Evolutionary conservation across 2,888 invertebrate species (phyloP).

Genomic region (Drosophila paranaensis): DNA sequence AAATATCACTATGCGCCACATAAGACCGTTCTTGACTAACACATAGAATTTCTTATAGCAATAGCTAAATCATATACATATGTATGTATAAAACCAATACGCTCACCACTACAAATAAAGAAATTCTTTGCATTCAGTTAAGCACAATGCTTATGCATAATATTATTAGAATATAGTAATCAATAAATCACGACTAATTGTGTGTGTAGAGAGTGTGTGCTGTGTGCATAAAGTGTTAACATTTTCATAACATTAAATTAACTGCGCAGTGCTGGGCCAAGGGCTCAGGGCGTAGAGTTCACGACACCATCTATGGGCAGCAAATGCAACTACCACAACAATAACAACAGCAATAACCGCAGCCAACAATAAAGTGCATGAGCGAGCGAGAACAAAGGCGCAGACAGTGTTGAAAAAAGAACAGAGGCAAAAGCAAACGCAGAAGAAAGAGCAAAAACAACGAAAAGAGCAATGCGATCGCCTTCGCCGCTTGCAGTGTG

Average conservation of each 20-base stretch:
- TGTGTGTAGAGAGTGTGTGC: background rate
- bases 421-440: slow-evolving; percentile 12
- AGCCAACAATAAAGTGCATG: slow-evolving; percentile 44
- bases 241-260: slow-evolving; percentile 38
- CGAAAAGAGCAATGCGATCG: slow-evolving; percentile 20
- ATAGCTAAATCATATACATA: no score
- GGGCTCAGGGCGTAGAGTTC: slow-evolving; percentile 18
- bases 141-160: background rate
- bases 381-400: slow-evolving; percentile 37
- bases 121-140: background rate
- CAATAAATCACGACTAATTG: slow-evolving; percentile 9
- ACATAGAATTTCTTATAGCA: background rate
- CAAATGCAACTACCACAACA: slow-evolving; percentile 17
- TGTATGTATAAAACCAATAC: background rate
- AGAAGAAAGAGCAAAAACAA: slow-evolving; percentile 1
- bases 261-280: slow-evolving; percentile 1
- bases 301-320: slow-evolving; percentile 65
- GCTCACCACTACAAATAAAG: no score
- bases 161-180: background rate
- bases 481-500: slow-evolving; percentile 45
- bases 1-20: no score
- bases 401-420: slow-evolving; percentile 31
- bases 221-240: slow-evolving; percentile 21
- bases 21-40: no score
- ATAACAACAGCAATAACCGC: slow-evolving; percentile 19